Evolutionary conservation across 2,113 vertebrate genomes (phyloP).

Genomic region (Speoplatyrhinus poulsoni): DNA sequence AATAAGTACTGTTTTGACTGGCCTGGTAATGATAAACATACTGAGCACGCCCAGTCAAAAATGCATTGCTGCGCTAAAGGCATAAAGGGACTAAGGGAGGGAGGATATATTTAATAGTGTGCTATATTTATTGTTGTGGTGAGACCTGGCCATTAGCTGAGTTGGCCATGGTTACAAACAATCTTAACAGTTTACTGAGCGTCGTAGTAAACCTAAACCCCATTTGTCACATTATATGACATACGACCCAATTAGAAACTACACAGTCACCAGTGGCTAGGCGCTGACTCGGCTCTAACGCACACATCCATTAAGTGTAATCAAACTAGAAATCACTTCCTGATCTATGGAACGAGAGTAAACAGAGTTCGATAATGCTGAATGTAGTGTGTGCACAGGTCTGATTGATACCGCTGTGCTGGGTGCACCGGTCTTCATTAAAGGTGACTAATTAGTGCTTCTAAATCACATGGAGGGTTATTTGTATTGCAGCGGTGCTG

Average conservation of each 20-base stretch:
- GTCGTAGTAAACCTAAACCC: conserved; percentile 22
- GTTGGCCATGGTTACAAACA: conserved; percentile 24
- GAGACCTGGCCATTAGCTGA: conserved; percentile 30
- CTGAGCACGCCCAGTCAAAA: conserved; percentile 12
- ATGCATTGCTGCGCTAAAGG: conserved; percentile 13
- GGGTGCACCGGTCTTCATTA: conserved; percentile 48
- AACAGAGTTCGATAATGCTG: not conserved
- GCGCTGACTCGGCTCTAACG: conserved; percentile 33
- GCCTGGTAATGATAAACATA: conserved; percentile 36
- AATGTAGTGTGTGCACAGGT: not conserved
- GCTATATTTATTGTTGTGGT: conserved; percentile 38
- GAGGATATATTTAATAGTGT: conserved; percentile 32
- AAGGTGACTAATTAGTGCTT: conserved; percentile 36
- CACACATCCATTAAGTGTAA: conserved; percentile 22
- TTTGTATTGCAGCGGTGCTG: conserved; percentile 36
- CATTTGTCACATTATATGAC: conserved; percentile 27
- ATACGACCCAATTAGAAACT: conserved; percentile 32
- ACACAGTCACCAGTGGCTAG: conserved; percentile 19
- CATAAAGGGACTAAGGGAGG: conserved; percentile 9
- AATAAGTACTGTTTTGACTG: conserved; percentile 43
- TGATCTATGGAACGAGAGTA: conserved; percentile 6
- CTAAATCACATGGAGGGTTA: conserved; percentile 43
- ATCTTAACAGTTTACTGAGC: conserved; percentile 17
- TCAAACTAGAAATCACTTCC: conserved; percentile 12
- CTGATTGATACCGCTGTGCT: conserved; percentile 22